Percentiles rank a stretch among this genome's conserved stretches.
Evolutionary conservation across 2,113 vertebrate species (phyloP).

Genomic region (Aldabrachelys gigantea): DNA sequence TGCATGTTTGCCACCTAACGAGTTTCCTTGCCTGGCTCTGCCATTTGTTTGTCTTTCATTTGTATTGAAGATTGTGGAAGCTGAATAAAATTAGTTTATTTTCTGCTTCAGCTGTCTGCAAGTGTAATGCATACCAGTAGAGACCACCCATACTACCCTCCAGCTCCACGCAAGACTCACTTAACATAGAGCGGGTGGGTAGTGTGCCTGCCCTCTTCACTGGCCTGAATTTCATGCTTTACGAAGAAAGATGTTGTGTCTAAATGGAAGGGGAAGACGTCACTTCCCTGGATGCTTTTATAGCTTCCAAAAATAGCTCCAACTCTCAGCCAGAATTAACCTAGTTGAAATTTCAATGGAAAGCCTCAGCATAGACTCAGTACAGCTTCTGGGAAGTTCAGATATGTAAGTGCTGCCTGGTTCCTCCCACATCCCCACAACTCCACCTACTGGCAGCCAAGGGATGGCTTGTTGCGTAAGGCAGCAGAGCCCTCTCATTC

Average conservation of each 20-base stretch:
- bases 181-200: background rate
- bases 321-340: constrained; percentile 26
- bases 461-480: background rate
- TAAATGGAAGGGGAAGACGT: constrained; percentile 55
- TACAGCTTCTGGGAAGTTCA: constrained; percentile 18
- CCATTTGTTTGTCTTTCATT: constrained; percentile 36
- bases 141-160: constrained; percentile 6
- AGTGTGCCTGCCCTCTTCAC: background rate
- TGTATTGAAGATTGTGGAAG: constrained; percentile 4
- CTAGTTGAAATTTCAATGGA: constrained; percentile 45
- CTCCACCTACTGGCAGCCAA: constrained; percentile 61
- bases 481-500: background rate
- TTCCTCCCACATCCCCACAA: constrained; percentile 58
- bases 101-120: constrained; percentile 18
- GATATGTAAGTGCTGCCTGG: constrained; percentile 13
- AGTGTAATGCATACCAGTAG: background rate
- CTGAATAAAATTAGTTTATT: constrained; percentile 25
- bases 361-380: constrained; percentile 8
- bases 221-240: constrained; percentile 22
- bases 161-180: background rate
- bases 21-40: background rate
- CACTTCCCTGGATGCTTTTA: constrained; percentile 41
- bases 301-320: constrained; percentile 60
- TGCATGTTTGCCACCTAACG: constrained; percentile 16
- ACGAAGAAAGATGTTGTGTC: constrained; percentile 22